Evolutionary conservation across 2,797 vertebrate species (phyloP), one percentile per base, ranked within the genome.

Genomic region (Xenops minutus): DNA sequence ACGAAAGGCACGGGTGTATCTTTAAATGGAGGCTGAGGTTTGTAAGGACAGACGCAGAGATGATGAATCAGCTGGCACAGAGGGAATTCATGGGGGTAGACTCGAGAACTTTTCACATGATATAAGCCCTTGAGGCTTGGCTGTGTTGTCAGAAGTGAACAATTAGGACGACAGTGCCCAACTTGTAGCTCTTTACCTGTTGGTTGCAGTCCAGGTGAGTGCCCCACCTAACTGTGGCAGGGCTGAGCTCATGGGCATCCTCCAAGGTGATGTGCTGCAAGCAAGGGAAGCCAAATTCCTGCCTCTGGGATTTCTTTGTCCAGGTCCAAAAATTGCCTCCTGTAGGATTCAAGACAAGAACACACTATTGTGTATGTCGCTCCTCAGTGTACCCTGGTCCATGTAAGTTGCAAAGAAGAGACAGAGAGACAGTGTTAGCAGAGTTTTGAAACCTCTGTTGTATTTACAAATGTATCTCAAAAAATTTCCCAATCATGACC

Each of bases 171-270:
- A 30, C 72, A 69, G 32, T n/a, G 37, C 46, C 75, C 21, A 39
- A 1, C 32, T 41, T 41, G 37, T 41, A 64, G 46, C 24, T 39
- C 48, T 92, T 61, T 43, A 46, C 58, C 55, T 69, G 10, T 29
- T 76, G 18, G 22, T 89, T 72, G 18, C 54, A 30, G 26, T 71
- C 89, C 36, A 62, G 72, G 58, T 41, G 59, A 79, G 39, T 17
- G 46, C 14, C 7, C 52, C 9, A 3, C 0, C 0, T 32, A 26
- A 21, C 14, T 7, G 9, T 39, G 52, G 56, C 23, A 46, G 32
- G 52, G 30, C 59, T 72, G 58, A 80, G 49, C 63, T 71, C 37
- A 4, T 26, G 34, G 30, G 12, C 34, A 7, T 37, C 41, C 62
- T 75, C 16, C 34, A 17, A 41, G 59, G 48, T 58, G 41, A 5